Evolutionary conservation across 2,113 vertebrate genomes (phyloP).

Genomic region (Chaetops frenatus): DNA sequence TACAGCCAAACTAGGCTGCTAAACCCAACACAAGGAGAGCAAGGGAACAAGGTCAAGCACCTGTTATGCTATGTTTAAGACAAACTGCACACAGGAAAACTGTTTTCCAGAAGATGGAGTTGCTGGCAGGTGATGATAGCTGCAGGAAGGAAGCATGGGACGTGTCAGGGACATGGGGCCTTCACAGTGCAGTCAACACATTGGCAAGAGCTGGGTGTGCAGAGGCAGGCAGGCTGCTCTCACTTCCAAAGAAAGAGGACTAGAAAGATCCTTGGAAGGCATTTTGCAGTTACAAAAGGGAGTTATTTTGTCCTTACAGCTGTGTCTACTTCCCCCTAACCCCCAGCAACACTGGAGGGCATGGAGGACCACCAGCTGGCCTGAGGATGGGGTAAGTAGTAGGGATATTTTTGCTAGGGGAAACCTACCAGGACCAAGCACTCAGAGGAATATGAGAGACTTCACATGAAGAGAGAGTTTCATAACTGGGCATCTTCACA

Average conservation of each 20-base stretch:
- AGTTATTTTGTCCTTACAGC: neutral
- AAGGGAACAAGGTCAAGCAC: neutral
- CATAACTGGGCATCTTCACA: neutral
- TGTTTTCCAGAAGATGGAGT: neutral
- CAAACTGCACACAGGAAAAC: neutral
- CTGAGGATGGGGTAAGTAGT: neutral
- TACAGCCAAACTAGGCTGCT: neutral
- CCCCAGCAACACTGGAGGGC: fast-evolving
- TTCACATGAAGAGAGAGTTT: neutral
- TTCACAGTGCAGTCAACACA: neutral
- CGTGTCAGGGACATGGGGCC: fast-evolving
- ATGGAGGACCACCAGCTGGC: neutral
- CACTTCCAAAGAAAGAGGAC: neutral
- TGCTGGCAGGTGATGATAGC: neutral
- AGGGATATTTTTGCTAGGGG: neutral
- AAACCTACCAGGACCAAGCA: neutral
- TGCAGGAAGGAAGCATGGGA: neutral
- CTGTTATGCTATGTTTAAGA: neutral
- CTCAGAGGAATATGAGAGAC: neutral
- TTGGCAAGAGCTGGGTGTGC: neutral
- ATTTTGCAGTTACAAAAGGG: neutral
- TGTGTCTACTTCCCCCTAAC: neutral
- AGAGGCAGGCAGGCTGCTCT: neutral
- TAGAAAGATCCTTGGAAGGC: neutral
- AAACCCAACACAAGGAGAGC: fast-evolving